A percentile compares a stretch with the other conserved stretches of the same genome.
phyloP scores from a whole-genome alignment of 2,113 vertebrate species.

The Haemorhous mexicanus region DNA sequence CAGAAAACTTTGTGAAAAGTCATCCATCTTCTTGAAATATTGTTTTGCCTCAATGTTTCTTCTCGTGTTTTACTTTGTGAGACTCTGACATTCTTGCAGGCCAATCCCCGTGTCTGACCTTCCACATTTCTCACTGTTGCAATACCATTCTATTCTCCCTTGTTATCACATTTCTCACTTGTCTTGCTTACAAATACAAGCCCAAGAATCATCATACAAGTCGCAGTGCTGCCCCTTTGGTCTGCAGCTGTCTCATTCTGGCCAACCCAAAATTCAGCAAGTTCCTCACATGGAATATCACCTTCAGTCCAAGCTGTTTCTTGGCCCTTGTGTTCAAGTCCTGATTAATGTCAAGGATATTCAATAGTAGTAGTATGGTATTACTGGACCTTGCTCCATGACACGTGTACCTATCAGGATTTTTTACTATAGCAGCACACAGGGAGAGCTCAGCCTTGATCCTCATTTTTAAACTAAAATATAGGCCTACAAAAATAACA shows the following conservation, averaged over 20 bases:
- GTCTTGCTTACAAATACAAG: neutral
- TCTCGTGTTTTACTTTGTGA: neutral
- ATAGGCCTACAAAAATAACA: neutral
- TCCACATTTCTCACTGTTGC: neutral
- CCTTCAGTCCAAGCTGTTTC: neutral
- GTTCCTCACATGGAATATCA: neutral
- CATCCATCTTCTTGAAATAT: neutral
- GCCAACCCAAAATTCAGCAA: neutral
- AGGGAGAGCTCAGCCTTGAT: neutral
- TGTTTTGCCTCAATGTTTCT: neutral
- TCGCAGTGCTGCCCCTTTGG: neutral
- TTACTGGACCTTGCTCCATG: neutral
- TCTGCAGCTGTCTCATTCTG: neutral
- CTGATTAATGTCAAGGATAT: neutral
- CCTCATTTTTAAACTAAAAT: neutral
- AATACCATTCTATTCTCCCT: neutral
- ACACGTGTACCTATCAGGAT: accelerated
- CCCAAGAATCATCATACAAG: neutral
- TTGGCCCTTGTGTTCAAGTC: neutral
- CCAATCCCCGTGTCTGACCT: neutral
- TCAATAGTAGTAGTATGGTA: neutral
- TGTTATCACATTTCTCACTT: neutral
- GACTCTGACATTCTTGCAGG: neutral
- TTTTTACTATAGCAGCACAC: neutral
- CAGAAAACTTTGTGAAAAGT: neutral